Percentiles rank a stretch among this genome's conserved stretches.
Evolutionary conservation across 1,140 invertebrate species (phyloP).

Genomic region (Drosophila watanabei): DNA sequence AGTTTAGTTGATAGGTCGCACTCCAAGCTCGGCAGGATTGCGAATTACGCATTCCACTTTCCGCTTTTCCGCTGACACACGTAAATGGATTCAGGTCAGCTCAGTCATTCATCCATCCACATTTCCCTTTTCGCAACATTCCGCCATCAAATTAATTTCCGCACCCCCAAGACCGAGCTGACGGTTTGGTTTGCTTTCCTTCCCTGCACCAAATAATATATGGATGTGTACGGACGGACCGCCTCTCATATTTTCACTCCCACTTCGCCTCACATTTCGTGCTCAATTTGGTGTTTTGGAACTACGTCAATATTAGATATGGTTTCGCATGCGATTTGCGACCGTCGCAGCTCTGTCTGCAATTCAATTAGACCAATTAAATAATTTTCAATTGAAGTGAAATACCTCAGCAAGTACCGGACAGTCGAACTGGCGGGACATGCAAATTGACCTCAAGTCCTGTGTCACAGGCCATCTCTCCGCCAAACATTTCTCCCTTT

Average conservation of each 20-base stretch:
- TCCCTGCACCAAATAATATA: neutral
- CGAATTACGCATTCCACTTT: neutral
- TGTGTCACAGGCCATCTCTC: conserved; percentile 1
- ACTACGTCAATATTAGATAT: conserved; percentile 47
- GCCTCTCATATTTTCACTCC: conserved; percentile 8
- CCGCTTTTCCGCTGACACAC: conserved; percentile 5
- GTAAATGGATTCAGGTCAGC: conserved; percentile 33
- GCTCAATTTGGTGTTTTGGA: conserved; percentile 26
- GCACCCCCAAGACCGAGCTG: neutral
- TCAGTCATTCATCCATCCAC: conserved; percentile 31
- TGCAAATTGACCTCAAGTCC: conserved; percentile 45
- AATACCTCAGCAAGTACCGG: conserved; percentile 10
- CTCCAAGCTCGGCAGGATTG: neutral
- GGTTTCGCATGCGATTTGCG: conserved; percentile 32
- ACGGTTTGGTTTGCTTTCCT: neutral
- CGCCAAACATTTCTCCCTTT: neutral
- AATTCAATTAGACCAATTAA: conserved; percentile 64
- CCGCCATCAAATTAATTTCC: conserved; percentile 45
- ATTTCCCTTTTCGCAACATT: conserved; percentile 43
- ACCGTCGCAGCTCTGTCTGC: conserved; percentile 37
- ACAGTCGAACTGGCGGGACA: conserved; percentile 16
- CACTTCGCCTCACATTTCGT: neutral
- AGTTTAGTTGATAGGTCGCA: neutral
- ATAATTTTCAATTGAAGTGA: conserved; percentile 48
- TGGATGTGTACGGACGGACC: neutral